phyloP scores from a whole-genome alignment of 2,888 invertebrate species.

The Lasius platythorax region DNA sequence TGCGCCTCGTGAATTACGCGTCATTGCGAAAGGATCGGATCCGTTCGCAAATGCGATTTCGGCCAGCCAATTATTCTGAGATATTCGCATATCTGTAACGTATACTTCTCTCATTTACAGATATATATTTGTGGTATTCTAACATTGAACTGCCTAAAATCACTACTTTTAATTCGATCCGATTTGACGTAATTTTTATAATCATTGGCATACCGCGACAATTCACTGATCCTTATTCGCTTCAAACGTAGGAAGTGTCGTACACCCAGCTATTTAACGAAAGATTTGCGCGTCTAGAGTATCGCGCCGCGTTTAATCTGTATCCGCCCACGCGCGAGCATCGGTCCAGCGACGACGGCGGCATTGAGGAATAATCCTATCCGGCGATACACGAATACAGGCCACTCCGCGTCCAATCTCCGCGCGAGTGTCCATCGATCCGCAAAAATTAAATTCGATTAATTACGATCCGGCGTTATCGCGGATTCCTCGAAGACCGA shows the following conservation, averaged over 20 bases:
- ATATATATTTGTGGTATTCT: conserved; percentile 6
- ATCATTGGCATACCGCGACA: neutral
- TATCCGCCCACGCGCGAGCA: conserved; percentile 60
- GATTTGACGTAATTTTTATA: neutral
- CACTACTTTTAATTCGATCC: neutral
- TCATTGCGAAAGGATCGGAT: neutral
- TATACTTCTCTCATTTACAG: neutral
- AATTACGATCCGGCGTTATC: conserved; percentile 47
- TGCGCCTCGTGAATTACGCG: neutral
- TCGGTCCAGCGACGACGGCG: conserved; percentile 14
- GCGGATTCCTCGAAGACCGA: conserved; percentile 27
- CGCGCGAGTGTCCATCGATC: neutral
- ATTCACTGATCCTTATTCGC: neutral
- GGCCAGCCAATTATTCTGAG: neutral
- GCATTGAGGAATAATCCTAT: conserved; percentile 51
- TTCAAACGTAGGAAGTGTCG: neutral
- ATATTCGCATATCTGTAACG: neutral
- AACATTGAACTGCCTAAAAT: neutral
- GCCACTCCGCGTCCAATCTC: neutral
- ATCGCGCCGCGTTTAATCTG: conserved; percentile 44
- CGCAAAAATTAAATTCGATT: conserved; percentile 58
- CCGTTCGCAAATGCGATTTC: neutral
- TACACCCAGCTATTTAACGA: conserved; percentile 64
- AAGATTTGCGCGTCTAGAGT: conserved; percentile 60
- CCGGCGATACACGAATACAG: neutral